Conservation (phyloP, 2,888 invertebrate species). For the Neoitamus cyanurus region DNA sequence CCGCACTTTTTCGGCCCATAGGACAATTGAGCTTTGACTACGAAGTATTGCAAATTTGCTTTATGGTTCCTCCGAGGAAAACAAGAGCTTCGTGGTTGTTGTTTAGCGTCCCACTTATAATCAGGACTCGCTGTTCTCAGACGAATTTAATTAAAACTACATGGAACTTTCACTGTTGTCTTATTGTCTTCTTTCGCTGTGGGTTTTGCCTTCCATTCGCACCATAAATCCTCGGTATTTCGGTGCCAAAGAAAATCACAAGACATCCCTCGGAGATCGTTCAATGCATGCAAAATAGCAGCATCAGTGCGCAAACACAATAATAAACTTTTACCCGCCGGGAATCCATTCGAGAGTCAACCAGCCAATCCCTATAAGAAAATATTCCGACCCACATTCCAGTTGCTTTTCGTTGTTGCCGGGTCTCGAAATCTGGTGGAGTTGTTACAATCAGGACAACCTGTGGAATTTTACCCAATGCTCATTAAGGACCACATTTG, state of each 20-base stretch:
- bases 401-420: neutral
- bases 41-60: neutral
- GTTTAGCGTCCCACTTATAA: neutral
- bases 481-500: neutral
- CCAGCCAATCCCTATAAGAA: neutral
- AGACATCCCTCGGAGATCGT: neutral
- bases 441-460: neutral
- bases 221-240: neutral
- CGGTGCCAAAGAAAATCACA: neutral
- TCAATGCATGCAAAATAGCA: constrained; percentile 5
- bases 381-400: neutral
- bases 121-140: neutral
- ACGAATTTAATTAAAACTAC: neutral
- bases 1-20: neutral
- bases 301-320: neutral
- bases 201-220: neutral
- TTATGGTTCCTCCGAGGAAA: neutral
- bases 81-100: neutral
- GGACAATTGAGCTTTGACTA: neutral
- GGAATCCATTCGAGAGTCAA: neutral
- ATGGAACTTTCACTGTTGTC: neutral
- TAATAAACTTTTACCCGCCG: neutral
- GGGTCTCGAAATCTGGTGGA: neutral
- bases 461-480: neutral
- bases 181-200: neutral